phyloP scores from a whole-genome alignment of 2,113 vertebrate species.

The Gymnarchus niloticus region DNA sequence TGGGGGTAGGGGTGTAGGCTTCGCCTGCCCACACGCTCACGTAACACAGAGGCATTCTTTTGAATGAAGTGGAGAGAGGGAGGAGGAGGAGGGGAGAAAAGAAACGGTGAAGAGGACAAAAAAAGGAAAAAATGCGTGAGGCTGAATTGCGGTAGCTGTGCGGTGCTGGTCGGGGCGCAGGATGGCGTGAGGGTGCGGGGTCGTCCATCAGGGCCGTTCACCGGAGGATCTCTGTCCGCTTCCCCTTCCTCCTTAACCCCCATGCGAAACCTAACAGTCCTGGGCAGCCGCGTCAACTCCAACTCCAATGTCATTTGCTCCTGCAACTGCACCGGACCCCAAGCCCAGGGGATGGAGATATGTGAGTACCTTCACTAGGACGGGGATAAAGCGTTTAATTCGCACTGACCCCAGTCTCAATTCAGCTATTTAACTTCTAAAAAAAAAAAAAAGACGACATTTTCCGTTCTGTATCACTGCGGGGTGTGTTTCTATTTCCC shows the following conservation, averaged over 20 bases:
- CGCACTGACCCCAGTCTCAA: background rate
- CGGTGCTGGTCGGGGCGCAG: constrained; percentile 15
- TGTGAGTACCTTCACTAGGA: constrained; percentile 57
- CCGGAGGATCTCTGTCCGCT: constrained; percentile 65
- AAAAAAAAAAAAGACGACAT: background rate
- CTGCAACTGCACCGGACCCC: constrained; percentile 72
- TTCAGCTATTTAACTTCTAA: background rate
- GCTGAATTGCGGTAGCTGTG: constrained; percentile 32
- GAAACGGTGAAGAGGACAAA: background rate
- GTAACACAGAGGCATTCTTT: constrained; percentile 40
- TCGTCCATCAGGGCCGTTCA: constrained; percentile 56
- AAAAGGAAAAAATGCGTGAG: constrained; percentile 31
- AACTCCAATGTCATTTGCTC: constrained; percentile 75
- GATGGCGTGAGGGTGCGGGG: constrained; percentile 39
- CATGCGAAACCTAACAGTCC: constrained; percentile 70
- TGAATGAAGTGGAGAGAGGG: constrained; percentile 41
- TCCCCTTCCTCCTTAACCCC: constrained; percentile 54
- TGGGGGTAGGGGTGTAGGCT: constrained; percentile 41
- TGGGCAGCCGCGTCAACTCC: constrained; percentile 59
- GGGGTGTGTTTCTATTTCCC: background rate
- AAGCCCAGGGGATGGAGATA: constrained; percentile 73
- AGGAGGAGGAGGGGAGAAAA: background rate
- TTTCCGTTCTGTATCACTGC: background rate
- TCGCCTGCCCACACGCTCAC: constrained; percentile 32
- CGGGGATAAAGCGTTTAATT: background rate